Evolutionary conservation across 2,888 invertebrate species (phyloP), one percentile per base, ranked within the genome.

Genomic region (Seira sanloemensis): DNA sequence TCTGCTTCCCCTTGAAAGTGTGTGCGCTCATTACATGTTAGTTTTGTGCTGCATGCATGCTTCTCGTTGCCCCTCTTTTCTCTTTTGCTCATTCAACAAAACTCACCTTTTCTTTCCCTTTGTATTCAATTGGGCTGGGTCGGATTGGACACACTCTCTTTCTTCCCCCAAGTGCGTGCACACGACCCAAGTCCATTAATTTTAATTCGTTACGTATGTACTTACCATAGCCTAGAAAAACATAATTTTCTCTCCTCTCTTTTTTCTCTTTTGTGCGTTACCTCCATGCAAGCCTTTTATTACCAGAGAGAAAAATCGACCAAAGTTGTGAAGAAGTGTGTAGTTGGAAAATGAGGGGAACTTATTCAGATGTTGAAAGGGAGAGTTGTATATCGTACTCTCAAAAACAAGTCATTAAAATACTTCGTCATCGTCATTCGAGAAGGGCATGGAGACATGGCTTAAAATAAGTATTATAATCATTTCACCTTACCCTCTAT

Each of bases 181-280:
- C 86, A 77, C 83, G 83, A 74, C 79, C 66, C 72, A 74, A 79
- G 69, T 86, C 86, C 86, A 86, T 86, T 86, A 84, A 86, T 86
- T 86, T 83, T 83, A 83, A 77, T 83, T 73, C 82, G 82, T 65
- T 83, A 81, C 76, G 81, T 69, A 71, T 46, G 68, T 69, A 67
- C 50, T n/a, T 18, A 58, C 58, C n/a, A 58, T n/a, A 58, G 58
- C 37, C 4, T 37, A 37, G 5, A 37, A 37, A 37, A 37, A 58
- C n/a, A 18, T 4, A 58, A 58, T 58, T 58, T 58, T 58, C 58
- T n/a, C n/a, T n/a, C 18, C 18, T 9, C 58, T 37, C 12, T 9
- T 18, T 4, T 58, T 18, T n/a, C n/a, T 58, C n/a, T 37, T 37
- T 58, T n/a, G 58, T 58, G 9, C 12, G 58, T 58, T n/a, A 16